phyloP scores from a whole-genome alignment of 1,140 invertebrate genomes.

The Acromyrmex heyeri region DNA sequence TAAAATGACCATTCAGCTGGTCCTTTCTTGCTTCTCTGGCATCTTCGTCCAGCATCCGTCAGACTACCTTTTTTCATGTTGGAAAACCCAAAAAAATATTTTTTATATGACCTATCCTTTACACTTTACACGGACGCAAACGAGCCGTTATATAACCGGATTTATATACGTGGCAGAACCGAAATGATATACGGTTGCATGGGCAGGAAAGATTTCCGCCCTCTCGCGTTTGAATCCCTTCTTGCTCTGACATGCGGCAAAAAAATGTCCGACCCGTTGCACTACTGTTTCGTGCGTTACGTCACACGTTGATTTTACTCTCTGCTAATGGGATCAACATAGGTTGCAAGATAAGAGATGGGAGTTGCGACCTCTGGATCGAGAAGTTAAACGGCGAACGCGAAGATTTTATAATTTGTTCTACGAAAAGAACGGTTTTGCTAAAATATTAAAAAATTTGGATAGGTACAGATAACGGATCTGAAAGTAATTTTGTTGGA shows the following conservation, averaged over 20 bases:
- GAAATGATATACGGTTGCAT: slow-evolving; percentile 57
- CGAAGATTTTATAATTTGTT: not conserved
- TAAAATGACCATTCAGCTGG: slow-evolving; percentile 29
- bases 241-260: slow-evolving; percentile 54
- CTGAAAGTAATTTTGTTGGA: too few relatives aligned
- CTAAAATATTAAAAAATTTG: too few relatives aligned
- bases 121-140: slow-evolving; percentile 59
- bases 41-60: slow-evolving; percentile 32
- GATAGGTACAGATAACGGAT: too few relatives aligned
- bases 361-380: not conserved
- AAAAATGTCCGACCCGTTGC: slow-evolving; percentile 52
- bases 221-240: slow-evolving; percentile 65
- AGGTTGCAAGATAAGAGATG: too few relatives aligned
- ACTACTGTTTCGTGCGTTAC: slow-evolving; percentile 41
- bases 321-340: slow-evolving; percentile 45
- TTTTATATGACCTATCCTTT: slow-evolving; percentile 61
- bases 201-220: slow-evolving; percentile 69
- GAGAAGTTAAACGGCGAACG: not conserved
- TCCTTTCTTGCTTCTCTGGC: slow-evolving; percentile 42
- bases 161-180: slow-evolving; percentile 53
- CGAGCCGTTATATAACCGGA: slow-evolving; percentile 63
- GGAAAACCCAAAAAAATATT: slow-evolving; percentile 56
- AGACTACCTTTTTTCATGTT: slow-evolving; percentile 38
- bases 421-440: too few relatives aligned
- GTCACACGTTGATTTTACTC: slow-evolving; percentile 43